Base-by-base conservation (phyloP, 2,797 vertebrate species). In the Dromococcyx pavoninus region DNA sequence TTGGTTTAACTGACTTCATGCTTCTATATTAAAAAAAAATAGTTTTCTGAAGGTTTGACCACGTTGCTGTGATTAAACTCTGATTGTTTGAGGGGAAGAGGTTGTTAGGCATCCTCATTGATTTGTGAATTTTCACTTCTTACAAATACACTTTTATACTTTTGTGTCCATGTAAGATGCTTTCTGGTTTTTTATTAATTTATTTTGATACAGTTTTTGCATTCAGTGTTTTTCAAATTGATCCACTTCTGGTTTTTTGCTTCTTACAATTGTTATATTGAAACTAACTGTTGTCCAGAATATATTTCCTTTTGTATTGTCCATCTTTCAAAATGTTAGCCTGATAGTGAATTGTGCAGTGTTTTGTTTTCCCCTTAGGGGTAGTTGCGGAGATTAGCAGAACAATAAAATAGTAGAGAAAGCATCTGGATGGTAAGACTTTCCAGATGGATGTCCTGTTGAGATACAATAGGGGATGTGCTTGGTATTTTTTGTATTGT, bases 371-470 rank as follows among this genome's bases (percentile, higher is more conserved):
- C 1, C 61, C 65, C 79, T 66, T 89, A 82, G 83, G 86, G 76
- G 74, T 66, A 44, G 82, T 96, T 80, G 46, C 66, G 73, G 85
- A 75, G 66, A 70, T 93, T 87, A 91, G 79, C 60, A 64, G 76
- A 76, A 89, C 93, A 96, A 83, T 85, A 70, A 76, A 82, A 85
- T 89, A 86, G 89, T 58, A 43, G 12, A 46, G 74, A 86, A 92
- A 82, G 81, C 94, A 86, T 96, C 95, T 97, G 95, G 96, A 96
- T 94, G 41, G 37, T 92, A 87, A 88, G 72, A 60, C 28, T 74
- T 91, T 91, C 88, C 96, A 96, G 91, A 93, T 93, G 95, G 95
- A 85, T 94, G 70, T 75, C 72, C 80, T 89, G 66, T 94, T 74
- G 89, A 88, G 81, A 78, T 74, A 43, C 83, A 92, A 95, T 80